Conservation (phyloP, 2,797 vertebrate genomes). For the Melanotaenia parkinsoni region DNA sequence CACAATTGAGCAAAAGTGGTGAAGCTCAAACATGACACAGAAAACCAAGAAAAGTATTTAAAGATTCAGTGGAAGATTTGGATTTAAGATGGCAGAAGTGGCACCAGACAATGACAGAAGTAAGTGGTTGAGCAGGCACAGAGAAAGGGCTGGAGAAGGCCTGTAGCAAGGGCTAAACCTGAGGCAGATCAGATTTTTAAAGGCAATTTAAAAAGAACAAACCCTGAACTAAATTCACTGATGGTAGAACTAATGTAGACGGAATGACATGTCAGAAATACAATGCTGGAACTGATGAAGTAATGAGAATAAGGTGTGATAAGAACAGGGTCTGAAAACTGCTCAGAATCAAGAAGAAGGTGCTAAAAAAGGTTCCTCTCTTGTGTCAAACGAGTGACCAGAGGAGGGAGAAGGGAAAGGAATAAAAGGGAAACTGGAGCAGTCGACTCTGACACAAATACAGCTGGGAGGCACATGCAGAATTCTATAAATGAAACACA, state of each 20-base stretch:
- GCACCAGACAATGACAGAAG: not conserved
- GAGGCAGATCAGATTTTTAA: not conserved
- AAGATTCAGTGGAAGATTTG: not conserved
- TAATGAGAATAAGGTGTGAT: constrained; percentile 4
- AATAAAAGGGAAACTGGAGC: not conserved
- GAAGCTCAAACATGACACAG: not conserved
- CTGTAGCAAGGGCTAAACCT: too few relatives aligned
- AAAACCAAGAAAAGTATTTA: not conserved
- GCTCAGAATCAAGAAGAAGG: constrained; percentile 1
- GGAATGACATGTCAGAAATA: not conserved
- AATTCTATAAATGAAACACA: not conserved
- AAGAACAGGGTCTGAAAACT: constrained; percentile 1
- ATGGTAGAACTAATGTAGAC: not conserved
- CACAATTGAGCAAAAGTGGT: not conserved
- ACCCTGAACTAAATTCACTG: not conserved
- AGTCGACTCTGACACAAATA: not conserved
- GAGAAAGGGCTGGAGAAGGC: not conserved
- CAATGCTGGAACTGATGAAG: not conserved
- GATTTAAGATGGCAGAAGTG: not conserved
- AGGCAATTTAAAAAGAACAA: not conserved
- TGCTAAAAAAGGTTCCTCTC: not conserved
- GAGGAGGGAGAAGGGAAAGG: not conserved
- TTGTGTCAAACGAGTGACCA: not conserved
- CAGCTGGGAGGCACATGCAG: not conserved
- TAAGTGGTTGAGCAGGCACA: not conserved